Base-by-base conservation (phyloP, 2,888 invertebrate species). In the Epinotia ramella region DNA sequence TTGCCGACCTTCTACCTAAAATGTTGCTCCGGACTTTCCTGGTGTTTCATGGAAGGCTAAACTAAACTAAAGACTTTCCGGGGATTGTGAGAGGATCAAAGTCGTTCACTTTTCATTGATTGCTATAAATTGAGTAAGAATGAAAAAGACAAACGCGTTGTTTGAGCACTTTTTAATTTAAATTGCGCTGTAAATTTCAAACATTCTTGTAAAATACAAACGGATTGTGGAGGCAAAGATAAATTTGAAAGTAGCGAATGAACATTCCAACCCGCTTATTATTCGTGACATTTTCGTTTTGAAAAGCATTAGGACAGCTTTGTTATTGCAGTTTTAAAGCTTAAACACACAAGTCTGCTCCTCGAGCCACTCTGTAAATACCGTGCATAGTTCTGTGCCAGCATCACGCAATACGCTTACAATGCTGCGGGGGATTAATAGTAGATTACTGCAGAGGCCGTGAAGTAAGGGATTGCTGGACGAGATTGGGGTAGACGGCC, bases 241-340 rank as follows among this genome's bases (percentile, higher is more conserved):
- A 46, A 46, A 63, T 40, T 64, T 46, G 6, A 64, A 57, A 64
- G 20, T 56, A 65, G 69, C 69, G 18, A 28, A 56, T 63, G n/a
- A 73, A 70, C 20, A 65, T 24, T 60, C 20, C 9, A 24, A 24
- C 13, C 49, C 40, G 69, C 59, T 72, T 28, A 28, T 63, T 64
- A 66, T 74, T 69, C 75, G 73, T 74, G 77, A 73, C 72, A 56
- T 1, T 72, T 66, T 49, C 62, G 13, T 28, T 67, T 49, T 59
- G 49, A 28, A 56, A 33, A 33, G 77, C 49, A 74, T 73, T 70
- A 77, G 20, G 53, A 46, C 40, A 44, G 56, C 59, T 60, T n/a
- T 20, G 40, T 56, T 66, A 62, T 75, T 66, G 28, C 24, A 66
- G 33, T 63, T 63, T 57, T 67, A 44, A 66, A 62, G 63, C 62